Conservation (phyloP, 2,888 invertebrate species). For the Lottia scabra region DNA sequence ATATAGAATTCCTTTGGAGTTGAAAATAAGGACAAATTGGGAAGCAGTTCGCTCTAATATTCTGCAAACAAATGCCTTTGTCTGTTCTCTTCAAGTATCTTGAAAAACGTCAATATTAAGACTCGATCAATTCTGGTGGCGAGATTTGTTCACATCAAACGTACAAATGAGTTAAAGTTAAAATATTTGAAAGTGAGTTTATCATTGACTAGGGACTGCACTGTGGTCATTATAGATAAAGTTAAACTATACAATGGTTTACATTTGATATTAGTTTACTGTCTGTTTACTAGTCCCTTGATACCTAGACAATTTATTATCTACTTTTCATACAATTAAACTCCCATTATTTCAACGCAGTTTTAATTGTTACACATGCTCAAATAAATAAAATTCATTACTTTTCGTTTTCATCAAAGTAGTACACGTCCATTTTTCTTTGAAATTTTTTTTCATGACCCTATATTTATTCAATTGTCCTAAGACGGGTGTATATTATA, state of each 20-base stretch:
- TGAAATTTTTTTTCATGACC: too few relatives aligned
- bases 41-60: slow-evolving; percentile 6
- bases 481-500: too few relatives aligned
- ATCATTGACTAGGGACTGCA: neutral
- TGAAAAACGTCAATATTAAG: slow-evolving; percentile 2
- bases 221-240: neutral
- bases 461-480: too few relatives aligned
- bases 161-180: neutral
- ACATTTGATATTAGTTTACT: too few relatives aligned
- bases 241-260: too few relatives aligned
- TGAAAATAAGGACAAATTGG: slow-evolving; percentile 3
- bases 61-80: slow-evolving; percentile 6
- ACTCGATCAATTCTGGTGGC: neutral
- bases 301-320: neutral
- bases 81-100: slow-evolving; percentile 1
- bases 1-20: slow-evolving; percentile 5
- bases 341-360: too few relatives aligned
- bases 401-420: too few relatives aligned
- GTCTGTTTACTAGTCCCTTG: neutral
- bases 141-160: slow-evolving; percentile 3
- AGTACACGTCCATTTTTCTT: too few relatives aligned
- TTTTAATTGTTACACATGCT: too few relatives aligned
- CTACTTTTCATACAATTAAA: neutral
- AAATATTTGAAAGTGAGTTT: neutral
- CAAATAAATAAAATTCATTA: too few relatives aligned